Base-by-base conservation (phyloP, 1,140 invertebrate genomes). In the Pissodes strobi region DNA sequence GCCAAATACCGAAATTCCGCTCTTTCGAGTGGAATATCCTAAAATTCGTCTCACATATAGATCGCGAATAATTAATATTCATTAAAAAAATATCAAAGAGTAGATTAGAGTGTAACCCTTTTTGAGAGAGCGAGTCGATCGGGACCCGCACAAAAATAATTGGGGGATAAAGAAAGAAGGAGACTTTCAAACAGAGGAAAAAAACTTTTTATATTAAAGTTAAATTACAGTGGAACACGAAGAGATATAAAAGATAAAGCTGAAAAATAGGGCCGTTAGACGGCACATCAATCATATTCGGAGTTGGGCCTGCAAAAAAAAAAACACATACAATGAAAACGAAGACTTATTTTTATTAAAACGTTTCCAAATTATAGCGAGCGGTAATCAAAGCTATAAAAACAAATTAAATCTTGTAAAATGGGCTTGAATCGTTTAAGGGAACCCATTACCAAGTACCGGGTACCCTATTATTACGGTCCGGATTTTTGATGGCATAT, bases 351-450 rank as follows among this genome's bases (percentile, higher is more conserved):
- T 74, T 73, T 74, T 74, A 74, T 73, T 75, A 75, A 75, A 75
- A 75, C 73, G 73, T 74, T 76, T 75, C 72, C 74, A 74, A 74
- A 76, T 76, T 75, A 76, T 74, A 72, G 72, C 73, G 57, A 75
- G 68, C 69, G 64, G 74, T 77, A 77, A 77, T 77, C 74, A 77
- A 76, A 77, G 74, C 75, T 76, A 77, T 77, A 77, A 77, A 77
- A 77, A 77, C 75, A 77, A 77, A 77, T 77, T 77, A 77, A 77
- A 77, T 76, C 72, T 72, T 68, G 67, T 75, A 74, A 74, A 75
- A 75, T 75, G 72, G 74, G 71, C 69, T 68, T 72, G 58, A 67
- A 70, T 70, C 69, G 70, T 74, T 75, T 75, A 73, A 72, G 72
- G 72, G 71, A 74, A 70, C 71, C 74, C 71, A 75, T 75, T 74